Base-by-base conservation (phyloP, 2,888 invertebrate genomes). In the Drosophila paracracens region DNA sequence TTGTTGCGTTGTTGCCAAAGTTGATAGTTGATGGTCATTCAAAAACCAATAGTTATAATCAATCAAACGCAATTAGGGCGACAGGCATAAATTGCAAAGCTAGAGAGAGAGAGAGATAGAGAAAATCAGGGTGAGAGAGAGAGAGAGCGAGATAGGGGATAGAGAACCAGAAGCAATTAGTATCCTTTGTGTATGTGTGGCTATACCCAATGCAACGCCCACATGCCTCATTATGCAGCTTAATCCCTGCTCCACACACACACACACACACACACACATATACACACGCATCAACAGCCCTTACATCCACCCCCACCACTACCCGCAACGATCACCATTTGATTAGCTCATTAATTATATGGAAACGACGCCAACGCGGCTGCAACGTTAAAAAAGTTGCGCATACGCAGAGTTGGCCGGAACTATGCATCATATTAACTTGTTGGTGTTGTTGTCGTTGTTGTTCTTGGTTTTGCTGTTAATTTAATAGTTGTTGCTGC, bases 301-400 rank as follows among this genome's bases (percentile, higher is more conserved):
- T 16, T 40, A 16, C 33, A 6, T 11, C 29, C 35, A 21, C 0
- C n/a, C 4, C 29, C 18, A 3, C 35, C 1, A 4, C 35, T 27
- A 0, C 50, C 51, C 29, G 36, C 29, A 13, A 18, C 7, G 13
- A 46, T 43, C 59, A 29, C 25, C 60, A 69, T 67, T 85, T 74
- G 69, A 72, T 83, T 79, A 77, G 77, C 81, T 89, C 87, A 84
- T 87, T 87, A 87, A 87, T 89, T 89, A 89, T 83, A 83, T 84
- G 83, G 71, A 74, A 74, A 60, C 68, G 85, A 63, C 74, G 85
- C 81, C 79, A 74, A 75, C 64, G 74, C 64, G 73, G 69, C 72
- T 81, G 68, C 75, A 84, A 79, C 63, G 56, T 69, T 70, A 69
- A 59, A 64, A 87, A 83, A 75, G 78, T 87, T 82, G 73, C 83